Evolutionary conservation across 2,797 vertebrate genomes (phyloP).

Genomic region (Arctocebus calabarensis): DNA sequence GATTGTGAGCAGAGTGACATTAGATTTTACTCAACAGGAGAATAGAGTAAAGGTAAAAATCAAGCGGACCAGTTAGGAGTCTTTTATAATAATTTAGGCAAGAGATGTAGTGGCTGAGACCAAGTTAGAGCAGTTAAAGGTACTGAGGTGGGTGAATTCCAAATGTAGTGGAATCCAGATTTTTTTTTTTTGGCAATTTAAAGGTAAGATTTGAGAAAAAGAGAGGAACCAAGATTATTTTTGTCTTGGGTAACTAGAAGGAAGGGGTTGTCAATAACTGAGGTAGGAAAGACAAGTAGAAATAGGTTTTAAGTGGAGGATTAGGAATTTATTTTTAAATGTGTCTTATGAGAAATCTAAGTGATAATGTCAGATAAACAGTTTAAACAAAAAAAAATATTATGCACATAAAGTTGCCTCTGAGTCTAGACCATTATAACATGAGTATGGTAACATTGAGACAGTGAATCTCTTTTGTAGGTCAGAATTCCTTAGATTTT

Average conservation of each 20-base stretch:
- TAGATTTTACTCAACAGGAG: conserved; percentile 32
- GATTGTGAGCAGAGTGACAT: not conserved
- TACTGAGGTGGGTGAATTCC: conserved; percentile 28
- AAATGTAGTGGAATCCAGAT: not conserved
- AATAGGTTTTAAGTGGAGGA: not conserved
- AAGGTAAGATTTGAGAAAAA: not conserved
- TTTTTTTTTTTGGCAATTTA: not conserved
- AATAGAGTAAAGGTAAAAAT: conserved; percentile 32
- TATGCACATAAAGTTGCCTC: not conserved
- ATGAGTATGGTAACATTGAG: not conserved
- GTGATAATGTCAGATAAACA: not conserved
- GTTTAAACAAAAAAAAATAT: not conserved
- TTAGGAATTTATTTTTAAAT: conserved; percentile 62
- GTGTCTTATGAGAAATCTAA: conserved; percentile 29
- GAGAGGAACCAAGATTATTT: conserved; percentile 13
- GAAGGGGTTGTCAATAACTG: not conserved
- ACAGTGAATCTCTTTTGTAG: conserved; percentile 31
- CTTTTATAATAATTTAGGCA: conserved; percentile 5
- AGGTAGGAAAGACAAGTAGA: not conserved
- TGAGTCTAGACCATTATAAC: not conserved
- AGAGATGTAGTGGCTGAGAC: not conserved
- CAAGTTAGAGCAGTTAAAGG: not conserved
- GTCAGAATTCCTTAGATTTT: not conserved
- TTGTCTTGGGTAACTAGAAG: conserved; percentile 2
- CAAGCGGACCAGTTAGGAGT: not conserved